These are phyloP conservation scores for Onthophagus sagittarius DNA, from an alignment of 2,888 invertebrate genomes.

Conservation along the genomic window DNA sequence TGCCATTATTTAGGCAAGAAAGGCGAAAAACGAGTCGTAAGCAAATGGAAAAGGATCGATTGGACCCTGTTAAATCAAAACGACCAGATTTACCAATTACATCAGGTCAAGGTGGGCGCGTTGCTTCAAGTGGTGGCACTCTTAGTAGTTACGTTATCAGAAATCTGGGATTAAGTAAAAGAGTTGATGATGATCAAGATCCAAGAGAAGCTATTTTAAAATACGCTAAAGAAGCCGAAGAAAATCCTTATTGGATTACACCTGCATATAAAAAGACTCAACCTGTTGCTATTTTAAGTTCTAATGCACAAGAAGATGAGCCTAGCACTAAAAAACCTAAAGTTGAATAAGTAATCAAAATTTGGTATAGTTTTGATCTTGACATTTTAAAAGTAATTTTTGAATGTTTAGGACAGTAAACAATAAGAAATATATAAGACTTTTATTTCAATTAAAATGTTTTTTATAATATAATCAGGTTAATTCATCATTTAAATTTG, in stretches of 20 bases:
- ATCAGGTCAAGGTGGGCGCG: constrained; percentile 87
- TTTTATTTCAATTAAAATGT: background rate
- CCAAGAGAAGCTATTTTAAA: constrained; percentile 93
- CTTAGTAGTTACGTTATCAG: constrained; percentile 90
- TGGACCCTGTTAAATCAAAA: constrained; percentile 80
- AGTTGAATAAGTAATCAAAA: background rate
- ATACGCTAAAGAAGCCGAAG: constrained; percentile 90
- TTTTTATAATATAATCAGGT: too few relatives aligned
- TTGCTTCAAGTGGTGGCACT: constrained; percentile 92
- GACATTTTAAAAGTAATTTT: background rate
- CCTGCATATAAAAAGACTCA: constrained; percentile 89
- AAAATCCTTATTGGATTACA: constrained; percentile 96
- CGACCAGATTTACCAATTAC: constrained; percentile 85
- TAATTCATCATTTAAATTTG: background rate
- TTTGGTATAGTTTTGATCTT: background rate
- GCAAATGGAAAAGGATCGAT: constrained; percentile 84
- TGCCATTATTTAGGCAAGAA: constrained; percentile 92
- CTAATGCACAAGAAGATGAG: constrained; percentile 45
- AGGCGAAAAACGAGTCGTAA: constrained; percentile 84
- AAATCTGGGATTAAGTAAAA: constrained; percentile 88
- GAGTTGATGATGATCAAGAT: constrained; percentile 88
- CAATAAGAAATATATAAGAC: background rate
- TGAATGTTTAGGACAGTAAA: background rate
- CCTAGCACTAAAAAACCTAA: constrained; percentile 41
- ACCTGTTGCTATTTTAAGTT: constrained; percentile 76